These are phyloP conservation scores for Euproctis similis DNA, from an alignment of 2,888 invertebrate genomes.

Conservation along the genomic window DNA sequence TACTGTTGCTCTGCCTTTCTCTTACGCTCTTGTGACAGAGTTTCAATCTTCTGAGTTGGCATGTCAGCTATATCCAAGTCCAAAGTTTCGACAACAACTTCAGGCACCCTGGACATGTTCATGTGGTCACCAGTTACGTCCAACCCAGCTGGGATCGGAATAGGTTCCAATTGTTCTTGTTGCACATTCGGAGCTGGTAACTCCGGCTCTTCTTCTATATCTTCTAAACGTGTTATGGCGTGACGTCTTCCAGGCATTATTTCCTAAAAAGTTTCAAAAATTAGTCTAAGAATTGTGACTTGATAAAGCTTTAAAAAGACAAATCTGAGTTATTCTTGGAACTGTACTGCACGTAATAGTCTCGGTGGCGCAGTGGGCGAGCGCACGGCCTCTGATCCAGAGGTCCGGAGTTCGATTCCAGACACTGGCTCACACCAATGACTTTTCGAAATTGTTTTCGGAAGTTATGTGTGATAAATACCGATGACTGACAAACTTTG, in stretches of 20 bases:
- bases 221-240: conserved; percentile 15
- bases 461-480: too few relatives aligned
- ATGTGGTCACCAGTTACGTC: conserved; percentile 12
- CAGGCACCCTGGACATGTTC: conserved; percentile 10
- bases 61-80: conserved; percentile 38
- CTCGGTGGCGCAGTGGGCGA: too few relatives aligned
- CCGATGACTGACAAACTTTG: too few relatives aligned
- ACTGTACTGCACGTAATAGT: too few relatives aligned
- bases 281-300: too few relatives aligned
- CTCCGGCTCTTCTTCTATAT: conserved; percentile 32
- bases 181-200: conserved; percentile 4
- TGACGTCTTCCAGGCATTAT: conserved; percentile 17
- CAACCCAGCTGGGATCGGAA: conserved; percentile 7
- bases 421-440: too few relatives aligned
- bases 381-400: too few relatives aligned
- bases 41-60: conserved; percentile 44
- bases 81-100: conserved; percentile 11
- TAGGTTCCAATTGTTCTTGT: conserved; percentile 5
- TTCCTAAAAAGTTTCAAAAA: conserved; percentile 22
- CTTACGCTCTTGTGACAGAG: conserved; percentile 27
- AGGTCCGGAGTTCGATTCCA: background rate
- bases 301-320: too few relatives aligned
- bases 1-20: conserved; percentile 10
- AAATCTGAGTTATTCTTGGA: too few relatives aligned
- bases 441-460: too few relatives aligned